Base-by-base conservation (phyloP, 2,797 vertebrate genomes). In the Propithecus perrieri region DNA sequence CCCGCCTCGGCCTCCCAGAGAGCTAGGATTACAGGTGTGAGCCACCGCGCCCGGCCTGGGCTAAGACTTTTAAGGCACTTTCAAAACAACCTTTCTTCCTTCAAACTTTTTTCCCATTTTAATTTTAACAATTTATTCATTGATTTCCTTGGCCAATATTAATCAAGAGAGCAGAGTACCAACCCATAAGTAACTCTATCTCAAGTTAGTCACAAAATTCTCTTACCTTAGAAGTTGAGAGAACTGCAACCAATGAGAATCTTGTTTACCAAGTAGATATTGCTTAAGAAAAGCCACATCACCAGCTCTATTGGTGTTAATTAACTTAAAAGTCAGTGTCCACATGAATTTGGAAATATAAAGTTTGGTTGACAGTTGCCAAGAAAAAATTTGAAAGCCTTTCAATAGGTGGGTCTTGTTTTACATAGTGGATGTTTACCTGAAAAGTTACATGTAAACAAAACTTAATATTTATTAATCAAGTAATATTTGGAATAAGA, bases 71-170 rank as follows among this genome's bases (percentile, higher is more conserved):
- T 33, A 94, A 79, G 67, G 43, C 7, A 46, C 28, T 72, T 95
- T 97, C 75, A 87, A 41, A 91, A 76, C n/a, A 76, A 67, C 86
- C 41, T 89, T 46, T 83, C 57, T 74, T 75, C 46, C 48, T 96
- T 96, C 72, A 78, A 80, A 67, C 33, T 90, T n/a, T 78, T 28
- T 0, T 7, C 1, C 67, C 78, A 61, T 90, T 94, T 95, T 79
- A 91, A 94, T 90, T 93, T 96, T 89, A 91, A 95, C 43, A 91
- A 81, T 94, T 48, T 57, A 80, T 69, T 87, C 85, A 83, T 92
- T 95, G 78, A 90, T 94, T 92, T 90, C 35, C 48, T 85, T 97
- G 81, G 69, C 46, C 14, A 89, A 22, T 83, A 50, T 84, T 95
- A 83, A 72, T 89, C 74, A n/a, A 59, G 41, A 92, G 48, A 95